Conservation (phyloP, 2,797 vertebrate species). For the Eleutherodactylus coqui region DNA sequence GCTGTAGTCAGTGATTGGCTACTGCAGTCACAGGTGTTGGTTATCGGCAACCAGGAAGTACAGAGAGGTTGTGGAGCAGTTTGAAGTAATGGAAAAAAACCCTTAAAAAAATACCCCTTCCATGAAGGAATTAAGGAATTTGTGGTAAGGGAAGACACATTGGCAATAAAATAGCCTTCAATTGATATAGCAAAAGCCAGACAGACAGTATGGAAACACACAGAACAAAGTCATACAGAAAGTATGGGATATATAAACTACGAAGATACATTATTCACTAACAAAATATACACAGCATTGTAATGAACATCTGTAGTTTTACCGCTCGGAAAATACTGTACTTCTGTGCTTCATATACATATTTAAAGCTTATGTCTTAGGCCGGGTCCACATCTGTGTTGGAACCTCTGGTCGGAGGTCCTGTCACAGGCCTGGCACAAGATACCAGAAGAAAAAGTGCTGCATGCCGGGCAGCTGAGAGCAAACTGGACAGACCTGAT, state of each 20-base stretch:
- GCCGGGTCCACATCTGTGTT: too few relatives aligned
- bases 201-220: constrained; percentile 36
- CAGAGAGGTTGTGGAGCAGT: too few relatives aligned
- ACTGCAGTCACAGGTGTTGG: too few relatives aligned
- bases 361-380: not conserved
- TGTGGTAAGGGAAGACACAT: constrained; percentile 31
- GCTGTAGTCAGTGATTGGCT: too few relatives aligned
- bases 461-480: too few relatives aligned
- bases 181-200: constrained; percentile 45
- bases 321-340: not conserved
- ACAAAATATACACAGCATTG: constrained; percentile 46
- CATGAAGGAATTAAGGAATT: constrained; percentile 35
- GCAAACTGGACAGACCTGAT: too few relatives aligned
- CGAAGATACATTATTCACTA: constrained; percentile 24
- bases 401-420: too few relatives aligned
- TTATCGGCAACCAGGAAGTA: too few relatives aligned
- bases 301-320: constrained; percentile 36
- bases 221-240: constrained; percentile 25
- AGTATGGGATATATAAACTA: constrained; percentile 32
- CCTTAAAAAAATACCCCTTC: not conserved
- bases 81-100: not conserved
- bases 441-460: too few relatives aligned
- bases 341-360: not conserved
- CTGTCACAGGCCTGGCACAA: too few relatives aligned
- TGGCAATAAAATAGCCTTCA: constrained; percentile 45